These are phyloP conservation scores for Latrodectus elegans DNA, from an alignment of 2,888 invertebrate species.

Conservation along the genomic window DNA sequence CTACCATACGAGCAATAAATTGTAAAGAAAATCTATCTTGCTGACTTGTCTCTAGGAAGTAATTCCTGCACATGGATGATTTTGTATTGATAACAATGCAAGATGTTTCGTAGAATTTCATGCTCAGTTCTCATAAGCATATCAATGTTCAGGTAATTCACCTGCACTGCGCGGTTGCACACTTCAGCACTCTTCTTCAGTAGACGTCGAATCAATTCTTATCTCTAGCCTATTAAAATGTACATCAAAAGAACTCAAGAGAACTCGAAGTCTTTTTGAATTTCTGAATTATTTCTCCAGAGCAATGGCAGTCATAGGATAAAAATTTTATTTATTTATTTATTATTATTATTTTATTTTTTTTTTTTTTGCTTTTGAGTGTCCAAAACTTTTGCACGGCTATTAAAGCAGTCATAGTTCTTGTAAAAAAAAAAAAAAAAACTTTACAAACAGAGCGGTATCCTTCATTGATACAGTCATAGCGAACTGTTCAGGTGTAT, in stretches of 20 bases:
- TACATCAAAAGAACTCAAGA: conserved; percentile 5
- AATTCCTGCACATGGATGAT: not conserved
- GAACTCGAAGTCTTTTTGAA: conserved; percentile 14
- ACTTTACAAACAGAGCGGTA: too few species aligned
- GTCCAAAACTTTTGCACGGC: too few species aligned
- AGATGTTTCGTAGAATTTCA: conserved; percentile 2
- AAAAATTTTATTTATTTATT: too few species aligned
- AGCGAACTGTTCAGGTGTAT: too few species aligned
- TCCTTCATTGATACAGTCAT: too few species aligned
- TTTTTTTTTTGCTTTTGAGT: too few species aligned
- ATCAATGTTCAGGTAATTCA: not conserved
- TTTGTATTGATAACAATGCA: not conserved
- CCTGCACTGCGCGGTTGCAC: not conserved
- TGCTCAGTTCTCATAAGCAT: not conserved
- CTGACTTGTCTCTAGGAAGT: not conserved
- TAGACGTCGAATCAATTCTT: not conserved
- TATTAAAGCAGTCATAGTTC: too few species aligned
- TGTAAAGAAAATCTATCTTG: not conserved
- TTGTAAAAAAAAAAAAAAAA: too few species aligned
- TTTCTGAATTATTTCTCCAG: conserved; percentile 10
- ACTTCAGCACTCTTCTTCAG: conserved; percentile 1
- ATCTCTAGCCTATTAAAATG: conserved; percentile 5
- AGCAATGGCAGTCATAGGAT: not conserved
- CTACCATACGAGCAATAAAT: not conserved
- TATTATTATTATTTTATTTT: too few species aligned